phyloP scores from a whole-genome alignment of 2,113 vertebrate species.

The Hucho hucho region DNA sequence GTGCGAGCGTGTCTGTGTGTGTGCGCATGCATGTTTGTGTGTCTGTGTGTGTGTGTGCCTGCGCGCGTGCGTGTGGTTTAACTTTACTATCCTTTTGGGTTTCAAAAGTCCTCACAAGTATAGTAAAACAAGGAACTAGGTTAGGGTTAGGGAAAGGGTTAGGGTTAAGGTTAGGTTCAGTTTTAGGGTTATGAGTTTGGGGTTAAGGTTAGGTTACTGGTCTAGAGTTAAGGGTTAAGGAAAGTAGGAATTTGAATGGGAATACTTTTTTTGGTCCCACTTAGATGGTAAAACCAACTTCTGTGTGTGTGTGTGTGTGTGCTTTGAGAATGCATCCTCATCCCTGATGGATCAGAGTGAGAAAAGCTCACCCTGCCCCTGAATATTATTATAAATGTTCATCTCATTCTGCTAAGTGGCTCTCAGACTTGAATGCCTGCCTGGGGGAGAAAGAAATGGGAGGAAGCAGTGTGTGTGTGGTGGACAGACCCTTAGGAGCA shows the following conservation, averaged over 20 bases:
- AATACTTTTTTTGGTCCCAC: no score
- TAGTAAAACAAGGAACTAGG: no score
- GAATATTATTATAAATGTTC: conserved; percentile 58
- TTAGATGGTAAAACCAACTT: no score
- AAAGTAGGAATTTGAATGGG: no score
- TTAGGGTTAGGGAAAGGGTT: no score
- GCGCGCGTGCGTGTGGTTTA: neutral
- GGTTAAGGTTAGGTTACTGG: no score
- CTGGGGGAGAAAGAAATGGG: neutral
- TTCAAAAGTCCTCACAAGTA: no score
- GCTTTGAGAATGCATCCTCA: neutral
- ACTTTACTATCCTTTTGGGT: no score
- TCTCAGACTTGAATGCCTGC: conserved; percentile 27
- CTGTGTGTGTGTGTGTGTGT: no score
- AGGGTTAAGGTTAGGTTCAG: no score
- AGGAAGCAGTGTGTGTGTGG: neutral
- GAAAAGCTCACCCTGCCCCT: neutral
- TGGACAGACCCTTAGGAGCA: conserved; percentile 6
- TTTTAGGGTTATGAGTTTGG: no score
- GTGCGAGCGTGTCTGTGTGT: neutral
- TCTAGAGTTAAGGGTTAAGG: no score
- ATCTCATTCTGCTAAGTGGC: conserved; percentile 43
- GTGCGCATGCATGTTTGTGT: neutral
- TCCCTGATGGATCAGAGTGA: neutral
- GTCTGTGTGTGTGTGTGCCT: neutral